Evolutionary conservation across 2,888 invertebrate genomes (phyloP).

Genomic region (Sphaerolaimus hirsutus): DNA sequence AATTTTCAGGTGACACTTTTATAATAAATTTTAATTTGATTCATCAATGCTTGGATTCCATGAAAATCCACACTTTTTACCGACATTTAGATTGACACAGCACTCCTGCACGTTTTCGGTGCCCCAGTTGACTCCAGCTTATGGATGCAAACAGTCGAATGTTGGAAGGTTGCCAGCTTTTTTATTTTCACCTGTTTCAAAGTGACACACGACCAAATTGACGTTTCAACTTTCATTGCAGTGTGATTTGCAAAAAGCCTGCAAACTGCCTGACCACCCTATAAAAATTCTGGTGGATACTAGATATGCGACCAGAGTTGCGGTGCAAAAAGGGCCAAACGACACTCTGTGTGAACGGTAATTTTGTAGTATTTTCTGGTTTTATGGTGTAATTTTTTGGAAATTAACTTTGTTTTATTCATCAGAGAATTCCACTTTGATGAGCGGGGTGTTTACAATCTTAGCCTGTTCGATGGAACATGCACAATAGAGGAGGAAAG

Average conservation of each 20-base stretch:
- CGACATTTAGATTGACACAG: too few relatives aligned
- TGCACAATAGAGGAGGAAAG: background rate
- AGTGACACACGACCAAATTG: too few relatives aligned
- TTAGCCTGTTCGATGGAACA: background rate
- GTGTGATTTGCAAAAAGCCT: background rate
- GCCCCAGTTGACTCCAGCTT: background rate
- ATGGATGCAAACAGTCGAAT: background rate
- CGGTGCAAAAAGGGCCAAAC: too few relatives aligned
- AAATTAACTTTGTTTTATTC: background rate
- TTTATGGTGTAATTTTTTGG: background rate
- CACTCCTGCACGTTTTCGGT: background rate
- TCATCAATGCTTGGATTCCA: background rate
- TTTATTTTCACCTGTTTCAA: background rate
- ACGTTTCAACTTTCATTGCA: too few relatives aligned
- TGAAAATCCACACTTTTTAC: too few relatives aligned
- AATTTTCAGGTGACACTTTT: too few relatives aligned
- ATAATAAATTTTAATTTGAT: too few relatives aligned
- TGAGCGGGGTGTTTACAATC: background rate
- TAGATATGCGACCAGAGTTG: too few relatives aligned
- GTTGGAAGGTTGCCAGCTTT: background rate
- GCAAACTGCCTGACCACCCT: background rate
- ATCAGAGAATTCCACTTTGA: background rate
- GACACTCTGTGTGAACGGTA: background rate
- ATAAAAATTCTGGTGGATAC: too few relatives aligned
- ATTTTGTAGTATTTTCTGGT: background rate